A percentile compares a stretch with the other conserved stretches of the same genome.
Evolutionary conservation across 2,888 invertebrate species (phyloP).

Genomic region (Synergus japonicus): DNA sequence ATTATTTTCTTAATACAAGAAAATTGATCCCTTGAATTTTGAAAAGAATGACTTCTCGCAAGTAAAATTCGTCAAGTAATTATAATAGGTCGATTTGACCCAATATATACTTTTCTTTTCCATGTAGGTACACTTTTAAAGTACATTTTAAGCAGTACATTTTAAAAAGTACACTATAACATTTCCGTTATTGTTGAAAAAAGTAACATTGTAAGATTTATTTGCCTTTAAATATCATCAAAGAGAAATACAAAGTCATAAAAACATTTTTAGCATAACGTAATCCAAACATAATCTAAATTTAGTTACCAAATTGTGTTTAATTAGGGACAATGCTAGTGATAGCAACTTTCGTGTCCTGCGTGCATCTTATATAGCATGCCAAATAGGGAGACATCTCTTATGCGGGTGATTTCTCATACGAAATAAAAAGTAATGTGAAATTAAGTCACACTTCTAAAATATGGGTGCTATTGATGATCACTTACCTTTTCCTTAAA

Average conservation of each 20-base stretch:
- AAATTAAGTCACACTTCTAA: neutral
- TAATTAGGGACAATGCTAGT: constrained; percentile 5
- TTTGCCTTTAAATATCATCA: neutral
- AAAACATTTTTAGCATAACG: neutral
- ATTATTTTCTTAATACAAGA: too few relatives aligned
- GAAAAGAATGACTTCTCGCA: too few relatives aligned
- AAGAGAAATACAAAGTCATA: neutral
- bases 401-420: constrained; percentile 21
- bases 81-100: too few relatives aligned
- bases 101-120: too few relatives aligned
- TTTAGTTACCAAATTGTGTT: neutral
- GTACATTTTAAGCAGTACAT: too few relatives aligned
- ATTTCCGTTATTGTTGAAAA: too few relatives aligned
- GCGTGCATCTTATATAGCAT: neutral
- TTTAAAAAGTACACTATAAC: too few relatives aligned
- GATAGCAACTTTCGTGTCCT: neutral
- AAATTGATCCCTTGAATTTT: too few relatives aligned
- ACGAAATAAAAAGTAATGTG: neutral
- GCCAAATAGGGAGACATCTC: neutral
- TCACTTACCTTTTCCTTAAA: neutral
- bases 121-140: too few relatives aligned
- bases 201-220: neutral
- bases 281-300: neutral
- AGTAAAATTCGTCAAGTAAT: too few relatives aligned
- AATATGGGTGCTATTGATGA: constrained; percentile 16